phyloP scores from a whole-genome alignment of 2,797 vertebrate species.

The Hemibagrus guttatus region DNA sequence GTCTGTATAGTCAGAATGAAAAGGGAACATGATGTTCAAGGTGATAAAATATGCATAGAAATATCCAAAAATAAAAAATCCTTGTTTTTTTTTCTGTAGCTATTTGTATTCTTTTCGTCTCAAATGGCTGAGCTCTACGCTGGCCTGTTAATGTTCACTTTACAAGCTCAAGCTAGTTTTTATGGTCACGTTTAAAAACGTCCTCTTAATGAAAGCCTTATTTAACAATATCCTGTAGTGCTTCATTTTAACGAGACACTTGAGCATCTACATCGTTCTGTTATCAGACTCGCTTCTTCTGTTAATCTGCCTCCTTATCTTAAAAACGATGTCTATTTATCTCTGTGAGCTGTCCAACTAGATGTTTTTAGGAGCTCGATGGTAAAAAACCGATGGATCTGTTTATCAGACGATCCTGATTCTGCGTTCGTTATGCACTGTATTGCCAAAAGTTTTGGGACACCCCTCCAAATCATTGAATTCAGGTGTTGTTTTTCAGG shows the following conservation, averaged over 20 bases:
- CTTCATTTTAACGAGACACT: background rate
- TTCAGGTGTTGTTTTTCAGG: no score
- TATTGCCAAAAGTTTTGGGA: no score
- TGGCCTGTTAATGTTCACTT: background rate
- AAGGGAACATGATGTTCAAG: background rate
- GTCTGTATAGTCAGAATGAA: background rate
- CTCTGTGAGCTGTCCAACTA: background rate
- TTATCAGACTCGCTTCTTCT: background rate
- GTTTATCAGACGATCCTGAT: background rate
- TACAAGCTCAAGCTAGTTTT: background rate
- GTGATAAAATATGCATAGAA: conserved; percentile 22
- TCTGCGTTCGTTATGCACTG: no score
- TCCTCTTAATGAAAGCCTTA: background rate
- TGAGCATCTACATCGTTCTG: background rate
- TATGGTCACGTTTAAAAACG: background rate
- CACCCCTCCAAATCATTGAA: no score
- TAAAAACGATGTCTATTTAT: background rate
- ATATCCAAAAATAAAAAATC: background rate
- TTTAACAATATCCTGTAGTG: background rate
- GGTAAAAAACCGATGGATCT: background rate
- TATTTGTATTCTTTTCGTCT: background rate
- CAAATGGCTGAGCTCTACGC: background rate
- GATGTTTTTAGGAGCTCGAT: background rate
- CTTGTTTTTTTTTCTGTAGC: background rate
- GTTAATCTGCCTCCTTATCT: background rate